Evolutionary conservation across 2,113 vertebrate species (phyloP), one percentile per base, ranked within the genome.

Genomic region (Agelaius phoeniceus): DNA sequence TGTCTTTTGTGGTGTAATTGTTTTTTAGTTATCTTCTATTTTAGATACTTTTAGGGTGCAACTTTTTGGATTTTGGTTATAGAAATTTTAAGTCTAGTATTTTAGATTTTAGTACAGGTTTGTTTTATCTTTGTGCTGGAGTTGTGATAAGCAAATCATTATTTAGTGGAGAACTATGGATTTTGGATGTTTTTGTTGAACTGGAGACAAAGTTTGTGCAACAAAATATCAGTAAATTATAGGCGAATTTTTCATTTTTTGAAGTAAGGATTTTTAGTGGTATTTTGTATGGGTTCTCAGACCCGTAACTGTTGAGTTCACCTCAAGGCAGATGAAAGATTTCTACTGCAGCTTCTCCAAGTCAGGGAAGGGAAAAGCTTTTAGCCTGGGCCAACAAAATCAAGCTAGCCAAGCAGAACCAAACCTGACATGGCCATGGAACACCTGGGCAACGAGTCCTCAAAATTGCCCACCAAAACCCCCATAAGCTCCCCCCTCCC

Each of bases 401-500:
- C 11, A 13, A 81, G 18, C 11, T 33, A 48, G 8, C 43, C n/a
- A 49, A 58, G 30, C 23, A 49, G 31, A 69, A 28, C 11, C 0
- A 0, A 39, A 41, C 28, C 3, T 26, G 14, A 48, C 11, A 68
- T 2, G 5, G 8, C 14, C 15, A n/a, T 7, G 22, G 74, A 7
- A 26, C 7, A 13, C 14, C 10, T 33, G 28, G 7, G 30, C 28
- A 69, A 10, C 14, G 30, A 41, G 9, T 28, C 35, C 28, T 28
- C 2, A 1, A 59, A 69, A 51, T 23, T 35, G 6, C 11, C 37
- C 7, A 2, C 20, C 58, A 43, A 15, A 43, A 51, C 22, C 1
- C 10, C 19, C 35, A 30, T 51, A 23, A 41, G 4, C 23, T 49
- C 7, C 16, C 43, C 5, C 2, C 7, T 51, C 6, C 35, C 19